Conservation (phyloP, 1,140 invertebrate species). For the Goniozus legneri region DNA sequence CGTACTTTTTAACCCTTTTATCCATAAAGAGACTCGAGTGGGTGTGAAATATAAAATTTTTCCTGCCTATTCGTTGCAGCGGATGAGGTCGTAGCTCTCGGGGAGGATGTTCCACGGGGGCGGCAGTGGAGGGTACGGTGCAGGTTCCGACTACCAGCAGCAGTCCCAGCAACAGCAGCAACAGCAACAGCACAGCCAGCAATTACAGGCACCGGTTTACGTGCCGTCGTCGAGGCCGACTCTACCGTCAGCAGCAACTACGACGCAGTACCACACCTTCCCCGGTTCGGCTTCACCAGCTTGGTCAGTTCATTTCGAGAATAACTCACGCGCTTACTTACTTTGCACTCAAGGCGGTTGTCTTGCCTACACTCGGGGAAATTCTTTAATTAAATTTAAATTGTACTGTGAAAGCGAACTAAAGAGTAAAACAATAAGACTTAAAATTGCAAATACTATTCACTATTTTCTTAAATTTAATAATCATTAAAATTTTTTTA, state of each 20-base stretch:
- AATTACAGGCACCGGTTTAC: conserved; percentile 48
- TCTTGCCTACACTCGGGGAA: no score
- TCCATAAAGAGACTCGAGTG: neutral
- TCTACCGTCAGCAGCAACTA: conserved; percentile 44
- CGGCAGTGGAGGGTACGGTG: conserved; percentile 49
- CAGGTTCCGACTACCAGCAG: conserved; percentile 49
- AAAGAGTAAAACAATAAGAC: no score
- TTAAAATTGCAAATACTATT: no score
- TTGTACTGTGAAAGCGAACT: no score
- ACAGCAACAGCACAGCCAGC: conserved; percentile 45
- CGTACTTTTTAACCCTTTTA: neutral
- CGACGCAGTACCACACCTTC: conserved; percentile 50
- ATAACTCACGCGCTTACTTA: no score
- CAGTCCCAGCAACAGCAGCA: conserved; percentile 46
- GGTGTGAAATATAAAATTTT: neutral
- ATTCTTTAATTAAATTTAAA: no score
- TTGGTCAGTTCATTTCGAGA: no score
- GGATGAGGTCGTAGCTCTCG: conserved; percentile 36
- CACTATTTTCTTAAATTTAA: no score
- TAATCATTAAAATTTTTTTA: no score
- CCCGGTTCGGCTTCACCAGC: conserved; percentile 46
- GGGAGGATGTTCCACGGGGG: conserved; percentile 52
- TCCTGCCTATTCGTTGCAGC: conserved; percentile 15
- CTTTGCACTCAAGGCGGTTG: no score
- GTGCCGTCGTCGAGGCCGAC: conserved; percentile 49